Evolutionary conservation across 2,797 vertebrate genomes (phyloP), one percentile per base, ranked within the genome.

Genomic region (Caiman crocodilus): DNA sequence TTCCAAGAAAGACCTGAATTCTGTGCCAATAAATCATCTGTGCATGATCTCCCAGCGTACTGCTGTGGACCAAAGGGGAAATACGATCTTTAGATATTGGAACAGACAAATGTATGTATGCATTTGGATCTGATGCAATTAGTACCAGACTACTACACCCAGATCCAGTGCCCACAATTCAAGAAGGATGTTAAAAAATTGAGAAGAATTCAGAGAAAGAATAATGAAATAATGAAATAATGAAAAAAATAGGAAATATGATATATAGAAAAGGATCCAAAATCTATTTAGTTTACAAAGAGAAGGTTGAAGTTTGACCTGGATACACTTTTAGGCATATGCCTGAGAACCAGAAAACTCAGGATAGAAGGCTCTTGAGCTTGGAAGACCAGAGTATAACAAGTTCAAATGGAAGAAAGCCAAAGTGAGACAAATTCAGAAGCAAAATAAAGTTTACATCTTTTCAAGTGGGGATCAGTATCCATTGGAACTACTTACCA

Each of bases 181-280:
- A 0, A 84, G 80, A 0, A 0, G n/a, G 20, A n/a, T 50, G 42
- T 50, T 50, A 56, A 86, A 91, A 76, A 12, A 20, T 59, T 61
- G 16, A 5, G 76, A 7, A 55, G 30, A 3, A 17, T 82, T 35
- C 61, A 64, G 90, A 61, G 16, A 11, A 67, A 32, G 64, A 17
- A 3, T 17, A 5, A 91, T 4, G 21, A 69, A 67, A 79, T n/a
- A n/a, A n/a, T n/a, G 64, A n/a, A 17, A 3, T 17, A 5, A 91
- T 4, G 21, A 69, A 67, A 79, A 14, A 28, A 64, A 18, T 82
- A 5, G 82, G 84, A 87, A 82, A 3, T 4, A 55, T 88, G 55
- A 26, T 60, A 79, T 42, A 32, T 67, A 57, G 67, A 57, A 14
- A 42, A 84, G 84, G 76, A 58, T 64, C 87, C 60, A 69, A 92